Conservation (phyloP, 2,888 invertebrate genomes). For the Melipona bicolor region DNA sequence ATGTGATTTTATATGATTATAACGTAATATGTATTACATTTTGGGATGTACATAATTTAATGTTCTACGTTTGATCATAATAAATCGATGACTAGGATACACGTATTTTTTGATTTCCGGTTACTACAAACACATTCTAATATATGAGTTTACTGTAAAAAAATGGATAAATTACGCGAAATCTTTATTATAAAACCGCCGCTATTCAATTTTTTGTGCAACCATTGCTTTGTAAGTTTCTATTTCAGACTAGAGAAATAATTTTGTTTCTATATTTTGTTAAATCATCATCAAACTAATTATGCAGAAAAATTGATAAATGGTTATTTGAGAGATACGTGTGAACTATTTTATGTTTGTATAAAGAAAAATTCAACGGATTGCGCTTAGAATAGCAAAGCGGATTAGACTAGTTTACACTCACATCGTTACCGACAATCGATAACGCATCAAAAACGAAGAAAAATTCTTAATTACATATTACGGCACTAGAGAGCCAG, state of each 20-base stretch:
- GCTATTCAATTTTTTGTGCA: constrained; percentile 56
- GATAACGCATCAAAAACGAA: constrained; percentile 63
- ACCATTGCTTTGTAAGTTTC: constrained; percentile 25
- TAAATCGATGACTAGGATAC: constrained; percentile 69
- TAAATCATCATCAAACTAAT: not conserved
- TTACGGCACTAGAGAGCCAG: constrained; percentile 37
- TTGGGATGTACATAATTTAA: constrained; percentile 26
- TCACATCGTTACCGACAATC: constrained; percentile 72
- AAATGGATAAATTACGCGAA: constrained; percentile 52
- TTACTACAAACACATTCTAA: constrained; percentile 41
- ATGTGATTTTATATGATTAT: constrained; percentile 57
- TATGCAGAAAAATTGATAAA: not conserved
- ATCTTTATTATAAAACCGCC: constrained; percentile 65
- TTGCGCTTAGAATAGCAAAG: constrained; percentile 71
- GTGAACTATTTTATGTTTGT: not conserved
- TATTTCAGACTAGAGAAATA: not conserved
- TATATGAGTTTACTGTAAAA: constrained; percentile 24
- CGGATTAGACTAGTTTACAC: constrained; percentile 81
- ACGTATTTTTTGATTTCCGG: constrained; percentile 42
- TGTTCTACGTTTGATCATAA: constrained; percentile 38
- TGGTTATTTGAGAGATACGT: not conserved
- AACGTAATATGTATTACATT: constrained; percentile 43
- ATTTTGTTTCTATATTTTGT: not conserved
- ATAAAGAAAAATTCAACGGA: constrained; percentile 42
- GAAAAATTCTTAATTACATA: constrained; percentile 61